phyloP scores from a whole-genome alignment of 2,113 vertebrate genomes.

The Gadus macrocephalus region DNA sequence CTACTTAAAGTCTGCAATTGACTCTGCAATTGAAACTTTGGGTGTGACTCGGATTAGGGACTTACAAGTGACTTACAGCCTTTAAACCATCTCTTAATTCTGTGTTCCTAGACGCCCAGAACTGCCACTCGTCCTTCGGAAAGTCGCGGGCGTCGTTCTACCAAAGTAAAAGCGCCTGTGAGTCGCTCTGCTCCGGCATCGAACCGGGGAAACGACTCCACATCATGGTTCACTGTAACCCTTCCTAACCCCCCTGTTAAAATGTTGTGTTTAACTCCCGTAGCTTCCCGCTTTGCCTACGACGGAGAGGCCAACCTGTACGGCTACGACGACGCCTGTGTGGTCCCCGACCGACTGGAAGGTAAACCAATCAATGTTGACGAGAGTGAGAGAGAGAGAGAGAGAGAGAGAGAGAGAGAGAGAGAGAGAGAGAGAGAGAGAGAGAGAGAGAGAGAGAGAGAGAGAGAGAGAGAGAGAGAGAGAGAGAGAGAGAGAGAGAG shows the following conservation, averaged over 20 bases:
- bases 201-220: too few species aligned
- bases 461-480: too few species aligned
- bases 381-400: too few species aligned
- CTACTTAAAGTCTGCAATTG: too few species aligned
- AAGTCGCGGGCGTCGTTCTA: slow-evolving; percentile 74
- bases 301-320: slow-evolving; percentile 83
- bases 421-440: too few species aligned
- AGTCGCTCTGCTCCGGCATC: slow-evolving; percentile 26
- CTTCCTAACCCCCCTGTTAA: not conserved
- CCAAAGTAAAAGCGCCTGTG: slow-evolving; percentile 78
- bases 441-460: too few species aligned
- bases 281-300: slow-evolving; percentile 73
- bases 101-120: slow-evolving; percentile 80
- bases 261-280: not conserved
- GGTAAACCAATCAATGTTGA: slow-evolving; percentile 58
- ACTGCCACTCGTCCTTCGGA: slow-evolving; percentile 85
- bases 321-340: slow-evolving; percentile 83
- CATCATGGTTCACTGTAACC: not conserved
- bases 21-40: too few species aligned
- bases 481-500: too few species aligned
- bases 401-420: too few species aligned
- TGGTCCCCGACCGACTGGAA: slow-evolving; percentile 87
- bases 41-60: too few species aligned
- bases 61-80: too few species aligned
- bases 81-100: too few species aligned